phyloP scores from a whole-genome alignment of 2,888 invertebrate species.

The Hyposoter dolosus region DNA sequence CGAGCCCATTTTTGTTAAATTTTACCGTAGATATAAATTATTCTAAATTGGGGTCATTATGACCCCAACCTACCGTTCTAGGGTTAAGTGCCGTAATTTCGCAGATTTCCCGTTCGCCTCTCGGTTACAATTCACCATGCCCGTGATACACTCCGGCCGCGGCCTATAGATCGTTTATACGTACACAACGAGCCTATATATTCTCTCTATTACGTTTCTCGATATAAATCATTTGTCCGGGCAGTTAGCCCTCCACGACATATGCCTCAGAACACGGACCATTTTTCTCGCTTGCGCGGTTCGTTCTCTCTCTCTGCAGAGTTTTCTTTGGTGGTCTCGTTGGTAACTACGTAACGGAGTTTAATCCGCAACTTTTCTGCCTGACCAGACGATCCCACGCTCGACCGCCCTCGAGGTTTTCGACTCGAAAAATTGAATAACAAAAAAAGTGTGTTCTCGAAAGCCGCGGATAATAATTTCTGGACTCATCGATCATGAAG shows the following conservation, averaged over 20 bases:
- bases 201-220: slow-evolving; percentile 39
- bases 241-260: slow-evolving; percentile 45
- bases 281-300: background rate
- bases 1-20: no score
- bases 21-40: no score
- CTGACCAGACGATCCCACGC: slow-evolving; percentile 21
- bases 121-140: background rate
- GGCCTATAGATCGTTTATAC: background rate
- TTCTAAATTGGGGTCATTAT: no score
- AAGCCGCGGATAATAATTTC: background rate
- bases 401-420: slow-evolving; percentile 22
- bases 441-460: slow-evolving; percentile 3
- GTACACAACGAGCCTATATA: slow-evolving; percentile 16
- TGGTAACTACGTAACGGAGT: background rate
- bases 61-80: no score
- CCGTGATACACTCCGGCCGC: background rate
- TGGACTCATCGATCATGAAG: background rate
- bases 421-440: slow-evolving; percentile 28
- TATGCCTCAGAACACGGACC: slow-evolving; percentile 4
- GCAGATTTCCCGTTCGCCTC: slow-evolving; percentile 3
- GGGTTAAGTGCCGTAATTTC: no score
- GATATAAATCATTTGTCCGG: slow-evolving; percentile 55
- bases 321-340: background rate
- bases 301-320: background rate
- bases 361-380: slow-evolving; percentile 37